Percentiles rank a stretch among this genome's conserved stretches.
Conservation (phyloP, 2,888 invertebrate genomes). For the Noctuana brunneofusca region DNA sequence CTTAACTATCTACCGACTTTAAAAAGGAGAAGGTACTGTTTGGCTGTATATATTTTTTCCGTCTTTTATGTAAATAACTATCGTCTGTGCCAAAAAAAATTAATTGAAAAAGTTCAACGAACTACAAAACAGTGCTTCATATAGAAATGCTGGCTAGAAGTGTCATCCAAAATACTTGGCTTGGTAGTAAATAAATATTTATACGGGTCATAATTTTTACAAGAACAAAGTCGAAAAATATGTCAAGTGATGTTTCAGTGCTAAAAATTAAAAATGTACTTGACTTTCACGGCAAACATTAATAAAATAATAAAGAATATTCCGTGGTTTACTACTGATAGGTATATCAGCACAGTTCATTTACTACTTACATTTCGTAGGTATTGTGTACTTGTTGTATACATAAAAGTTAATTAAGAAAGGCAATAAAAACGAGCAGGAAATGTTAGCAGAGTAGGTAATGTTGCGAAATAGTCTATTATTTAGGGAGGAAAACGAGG, state of each 20-base stretch:
- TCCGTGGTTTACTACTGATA: too few relatives aligned
- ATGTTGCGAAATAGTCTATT: conserved; percentile 33
- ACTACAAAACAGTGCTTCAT: neutral
- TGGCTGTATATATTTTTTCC: too few relatives aligned
- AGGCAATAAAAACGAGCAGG: neutral
- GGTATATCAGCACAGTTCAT: too few relatives aligned
- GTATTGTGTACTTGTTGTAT: too few relatives aligned
- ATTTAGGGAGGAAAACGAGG: conserved; percentile 42
- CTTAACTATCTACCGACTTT: too few relatives aligned
- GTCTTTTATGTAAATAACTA: too few relatives aligned
- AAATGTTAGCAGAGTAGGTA: neutral
- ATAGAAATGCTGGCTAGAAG: neutral
- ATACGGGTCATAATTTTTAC: neutral
- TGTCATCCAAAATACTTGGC: neutral
- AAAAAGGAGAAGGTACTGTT: too few relatives aligned
- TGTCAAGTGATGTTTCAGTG: conserved; percentile 21
- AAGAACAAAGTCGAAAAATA: conserved; percentile 5
- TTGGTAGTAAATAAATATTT: neutral
- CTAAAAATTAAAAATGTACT: neutral
- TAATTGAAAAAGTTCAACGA: too few relatives aligned
- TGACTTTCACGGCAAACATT: neutral
- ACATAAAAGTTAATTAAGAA: neutral
- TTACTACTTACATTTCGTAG: too few relatives aligned
- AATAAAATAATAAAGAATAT: neutral
- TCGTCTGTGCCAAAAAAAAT: too few relatives aligned